Conservation (phyloP, 1,140 invertebrate species). For the Delia radicum region DNA sequence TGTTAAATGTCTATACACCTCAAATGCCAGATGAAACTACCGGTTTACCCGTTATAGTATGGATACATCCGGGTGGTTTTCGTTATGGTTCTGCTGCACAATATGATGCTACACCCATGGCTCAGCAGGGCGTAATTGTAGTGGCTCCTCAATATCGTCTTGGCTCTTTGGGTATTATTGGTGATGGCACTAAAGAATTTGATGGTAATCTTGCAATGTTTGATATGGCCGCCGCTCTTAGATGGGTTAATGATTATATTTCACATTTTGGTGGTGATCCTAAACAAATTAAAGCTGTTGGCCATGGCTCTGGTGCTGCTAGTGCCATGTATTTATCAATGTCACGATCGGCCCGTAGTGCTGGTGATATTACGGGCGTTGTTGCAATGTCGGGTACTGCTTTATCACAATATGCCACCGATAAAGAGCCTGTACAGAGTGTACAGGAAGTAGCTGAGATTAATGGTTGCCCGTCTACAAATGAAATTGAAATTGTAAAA, state of each 20-base stretch:
- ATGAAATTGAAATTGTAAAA: slow-evolving; percentile 59
- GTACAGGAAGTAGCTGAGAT: slow-evolving; percentile 58
- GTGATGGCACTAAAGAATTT: slow-evolving; percentile 64
- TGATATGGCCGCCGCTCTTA: slow-evolving; percentile 67
- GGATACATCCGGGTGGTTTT: slow-evolving; percentile 67
- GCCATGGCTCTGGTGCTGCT: slow-evolving; percentile 69
- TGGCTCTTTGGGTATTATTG: slow-evolving; percentile 76
- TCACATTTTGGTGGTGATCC: slow-evolving; percentile 71
- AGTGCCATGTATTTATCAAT: slow-evolving; percentile 62
- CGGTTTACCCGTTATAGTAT: slow-evolving; percentile 62
- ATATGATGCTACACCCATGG: slow-evolving; percentile 64
- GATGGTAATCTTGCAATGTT: slow-evolving; percentile 71
- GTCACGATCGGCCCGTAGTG: slow-evolving; percentile 59
- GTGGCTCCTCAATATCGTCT: slow-evolving; percentile 81
- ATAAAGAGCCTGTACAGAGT: slow-evolving; percentile 59
- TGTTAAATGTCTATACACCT: slow-evolving; percentile 77
- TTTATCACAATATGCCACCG: slow-evolving; percentile 65
- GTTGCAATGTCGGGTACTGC: slow-evolving; percentile 70
- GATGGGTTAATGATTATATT: slow-evolving; percentile 68
- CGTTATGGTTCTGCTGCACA: slow-evolving; percentile 66
- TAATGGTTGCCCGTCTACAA: slow-evolving; percentile 59
- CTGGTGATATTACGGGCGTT: slow-evolving; percentile 60
- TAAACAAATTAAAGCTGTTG: slow-evolving; percentile 65
- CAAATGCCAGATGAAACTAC: slow-evolving; percentile 59
- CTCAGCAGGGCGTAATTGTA: slow-evolving; percentile 68